Evolutionary conservation across 2,888 invertebrate genomes (phyloP).

Genomic region (Platerodrilus igneus): DNA sequence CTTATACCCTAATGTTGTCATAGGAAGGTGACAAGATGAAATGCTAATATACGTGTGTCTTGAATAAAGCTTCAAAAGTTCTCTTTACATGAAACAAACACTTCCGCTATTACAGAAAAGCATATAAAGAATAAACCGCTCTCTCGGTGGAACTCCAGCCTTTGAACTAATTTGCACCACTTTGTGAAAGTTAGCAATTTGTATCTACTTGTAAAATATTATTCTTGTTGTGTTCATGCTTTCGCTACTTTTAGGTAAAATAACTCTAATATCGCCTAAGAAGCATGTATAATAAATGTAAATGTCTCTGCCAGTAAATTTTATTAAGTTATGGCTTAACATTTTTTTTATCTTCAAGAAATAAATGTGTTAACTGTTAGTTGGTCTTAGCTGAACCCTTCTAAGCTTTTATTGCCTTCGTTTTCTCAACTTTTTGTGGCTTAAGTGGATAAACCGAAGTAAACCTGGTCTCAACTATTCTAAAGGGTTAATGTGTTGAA

Average conservation of each 20-base stretch:
- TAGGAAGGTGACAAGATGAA: too few species aligned
- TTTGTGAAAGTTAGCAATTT: conserved; percentile 40
- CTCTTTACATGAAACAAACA: conserved; percentile 16
- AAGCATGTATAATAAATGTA: background rate
- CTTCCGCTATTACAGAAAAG: conserved; percentile 11
- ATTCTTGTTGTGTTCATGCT: conserved; percentile 35
- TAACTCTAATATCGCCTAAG: conserved; percentile 12
- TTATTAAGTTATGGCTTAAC: conserved; percentile 1
- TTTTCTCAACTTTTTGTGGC: background rate
- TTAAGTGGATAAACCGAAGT: conserved; percentile 3
- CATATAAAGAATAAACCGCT: conserved; percentile 33
- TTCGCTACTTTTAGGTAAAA: conserved; percentile 21
- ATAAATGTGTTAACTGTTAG: background rate
- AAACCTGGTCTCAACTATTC: conserved; percentile 7
- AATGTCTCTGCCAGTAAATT: too few species aligned
- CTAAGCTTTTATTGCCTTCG: too few species aligned
- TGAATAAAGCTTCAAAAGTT: conserved; percentile 14
- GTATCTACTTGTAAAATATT: conserved; percentile 41
- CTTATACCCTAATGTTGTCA: too few species aligned
- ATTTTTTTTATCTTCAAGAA: conserved; percentile 1
- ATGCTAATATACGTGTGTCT: conserved; percentile 7
- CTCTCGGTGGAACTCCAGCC: conserved; percentile 32
- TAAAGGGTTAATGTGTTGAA: conserved; percentile 17
- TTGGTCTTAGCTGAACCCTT: too few species aligned
- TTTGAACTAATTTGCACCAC: conserved; percentile 35